Evolutionary conservation across 2,888 invertebrate genomes (phyloP).

Genomic region (Cataglyphis livida): DNA sequence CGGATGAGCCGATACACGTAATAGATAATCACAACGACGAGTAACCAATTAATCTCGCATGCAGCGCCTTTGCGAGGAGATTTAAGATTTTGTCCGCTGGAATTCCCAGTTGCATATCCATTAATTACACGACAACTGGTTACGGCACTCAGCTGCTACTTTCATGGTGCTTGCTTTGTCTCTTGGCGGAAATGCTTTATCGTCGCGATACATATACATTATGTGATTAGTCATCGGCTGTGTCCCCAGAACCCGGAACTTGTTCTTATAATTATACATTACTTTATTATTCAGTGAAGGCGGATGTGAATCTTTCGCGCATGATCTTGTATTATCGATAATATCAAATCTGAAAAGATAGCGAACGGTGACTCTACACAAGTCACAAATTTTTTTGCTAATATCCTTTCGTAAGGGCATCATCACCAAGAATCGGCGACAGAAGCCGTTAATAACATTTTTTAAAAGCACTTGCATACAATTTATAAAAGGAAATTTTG

Average conservation of each 20-base stretch:
- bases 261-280: slow-evolving; percentile 68
- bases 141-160: slow-evolving; percentile 37
- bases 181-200: slow-evolving; percentile 64
- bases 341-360: slow-evolving; percentile 1
- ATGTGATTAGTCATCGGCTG: slow-evolving; percentile 60
- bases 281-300: slow-evolving; percentile 60
- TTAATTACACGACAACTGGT: slow-evolving; percentile 54
- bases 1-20: slow-evolving; percentile 2
- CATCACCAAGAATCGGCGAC: slow-evolving; percentile 17
- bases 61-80: neutral
- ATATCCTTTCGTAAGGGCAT: slow-evolving; percentile 37
- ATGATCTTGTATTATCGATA: slow-evolving; percentile 48
- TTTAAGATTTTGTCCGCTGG: slow-evolving; percentile 36
- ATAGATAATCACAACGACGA: slow-evolving; percentile 15
- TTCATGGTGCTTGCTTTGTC: slow-evolving; percentile 46
- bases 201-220: slow-evolving; percentile 53
- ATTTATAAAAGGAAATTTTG: slow-evolving; percentile 23
- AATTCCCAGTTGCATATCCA: slow-evolving; percentile 63
- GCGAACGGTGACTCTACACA: slow-evolving; percentile 15
- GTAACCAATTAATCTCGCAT: slow-evolving; percentile 23
- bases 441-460: slow-evolving; percentile 27
- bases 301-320: slow-evolving; percentile 30
- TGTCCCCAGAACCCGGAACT: slow-evolving; percentile 72
- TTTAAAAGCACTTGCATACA: slow-evolving; percentile 7
- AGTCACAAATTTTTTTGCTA: slow-evolving; percentile 53